phyloP scores from a whole-genome alignment of 2,888 invertebrate genomes.

The Tipula helvola region DNA sequence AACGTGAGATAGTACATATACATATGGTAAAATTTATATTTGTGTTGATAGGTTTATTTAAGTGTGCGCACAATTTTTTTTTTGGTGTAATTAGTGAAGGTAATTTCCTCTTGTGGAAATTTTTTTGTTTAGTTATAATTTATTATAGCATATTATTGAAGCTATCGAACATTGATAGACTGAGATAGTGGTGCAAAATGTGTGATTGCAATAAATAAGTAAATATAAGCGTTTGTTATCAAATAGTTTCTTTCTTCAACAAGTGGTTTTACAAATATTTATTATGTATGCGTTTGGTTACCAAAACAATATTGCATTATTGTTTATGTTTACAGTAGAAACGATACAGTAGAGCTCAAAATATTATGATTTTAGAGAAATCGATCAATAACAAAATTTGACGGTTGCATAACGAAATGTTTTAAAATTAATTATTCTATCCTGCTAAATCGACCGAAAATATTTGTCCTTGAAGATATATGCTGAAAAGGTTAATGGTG shows the following conservation, averaged over 20 bases:
- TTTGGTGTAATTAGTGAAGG: background rate
- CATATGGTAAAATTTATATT: background rate
- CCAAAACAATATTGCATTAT: background rate
- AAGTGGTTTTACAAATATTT: background rate
- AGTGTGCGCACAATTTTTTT: background rate
- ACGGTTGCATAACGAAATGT: no score
- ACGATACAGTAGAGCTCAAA: no score
- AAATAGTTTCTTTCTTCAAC: background rate
- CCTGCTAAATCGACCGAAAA: no score
- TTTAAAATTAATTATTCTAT: no score
- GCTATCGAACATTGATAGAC: background rate
- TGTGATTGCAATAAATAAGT: background rate
- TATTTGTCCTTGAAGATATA: no score
- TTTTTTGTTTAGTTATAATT: background rate
- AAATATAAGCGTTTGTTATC: background rate
- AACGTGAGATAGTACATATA: background rate
- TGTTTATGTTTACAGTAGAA: background rate
- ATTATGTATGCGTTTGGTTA: background rate
- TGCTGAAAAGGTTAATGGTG: no score
- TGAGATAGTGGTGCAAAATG: background rate
- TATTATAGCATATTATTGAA: background rate
- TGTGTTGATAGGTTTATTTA: background rate
- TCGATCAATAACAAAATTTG: no score
- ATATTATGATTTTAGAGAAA: no score
- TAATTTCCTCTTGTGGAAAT: background rate